Percentiles rank a stretch among this genome's conserved stretches.
Evolutionary conservation across 2,113 vertebrate species (phyloP).

Genomic region (Aramus guarauna): DNA sequence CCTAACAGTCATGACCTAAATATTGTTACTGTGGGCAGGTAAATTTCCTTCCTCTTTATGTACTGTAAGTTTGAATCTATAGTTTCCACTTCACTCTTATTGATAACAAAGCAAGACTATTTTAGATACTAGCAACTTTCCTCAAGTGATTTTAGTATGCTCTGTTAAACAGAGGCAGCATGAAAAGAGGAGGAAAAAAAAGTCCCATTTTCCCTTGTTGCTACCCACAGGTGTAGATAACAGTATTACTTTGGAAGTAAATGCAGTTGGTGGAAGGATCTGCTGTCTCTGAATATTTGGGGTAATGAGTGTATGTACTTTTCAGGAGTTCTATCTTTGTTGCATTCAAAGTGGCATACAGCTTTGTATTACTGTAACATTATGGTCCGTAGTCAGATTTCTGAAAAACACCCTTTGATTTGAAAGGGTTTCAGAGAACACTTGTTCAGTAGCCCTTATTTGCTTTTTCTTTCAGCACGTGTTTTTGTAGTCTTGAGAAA

Average conservation of each 20-base stretch:
- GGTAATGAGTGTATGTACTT: background rate
- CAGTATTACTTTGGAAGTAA: background rate
- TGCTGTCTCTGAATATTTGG: background rate
- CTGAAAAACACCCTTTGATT: background rate
- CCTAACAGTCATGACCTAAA: background rate
- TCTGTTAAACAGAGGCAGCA: background rate
- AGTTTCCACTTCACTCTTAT: background rate
- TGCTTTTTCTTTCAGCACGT: background rate
- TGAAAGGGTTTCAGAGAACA: background rate
- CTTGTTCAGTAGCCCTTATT: background rate
- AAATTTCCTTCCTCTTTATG: background rate
- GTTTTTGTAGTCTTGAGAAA: background rate
- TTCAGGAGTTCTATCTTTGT: background rate
- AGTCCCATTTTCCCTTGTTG: background rate
- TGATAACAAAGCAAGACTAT: background rate
- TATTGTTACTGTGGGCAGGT: background rate
- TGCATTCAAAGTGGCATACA: background rate
- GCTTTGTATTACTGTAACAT: background rate
- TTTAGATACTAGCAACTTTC: background rate
- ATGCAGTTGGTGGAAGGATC: background rate
- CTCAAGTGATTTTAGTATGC: background rate
- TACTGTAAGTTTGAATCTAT: background rate
- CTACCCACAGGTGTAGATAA: background rate
- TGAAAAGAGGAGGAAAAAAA: background rate
- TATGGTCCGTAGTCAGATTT: background rate